Evolutionary conservation across 2,113 vertebrate genomes (phyloP).

Genomic region (Shinisaurus crocodilurus): DNA sequence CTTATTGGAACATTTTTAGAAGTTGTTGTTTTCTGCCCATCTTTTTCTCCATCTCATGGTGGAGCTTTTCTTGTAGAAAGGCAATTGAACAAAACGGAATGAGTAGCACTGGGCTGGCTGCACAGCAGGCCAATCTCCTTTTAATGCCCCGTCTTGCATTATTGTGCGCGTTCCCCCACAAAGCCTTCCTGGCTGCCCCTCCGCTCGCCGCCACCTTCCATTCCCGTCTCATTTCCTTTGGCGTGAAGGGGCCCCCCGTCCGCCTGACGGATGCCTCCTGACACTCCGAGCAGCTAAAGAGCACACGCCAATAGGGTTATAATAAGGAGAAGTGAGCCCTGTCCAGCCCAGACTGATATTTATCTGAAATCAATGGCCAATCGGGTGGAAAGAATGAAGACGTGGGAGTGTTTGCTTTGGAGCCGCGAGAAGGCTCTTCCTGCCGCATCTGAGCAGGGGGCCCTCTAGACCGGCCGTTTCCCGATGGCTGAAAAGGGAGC

Average conservation of each 20-base stretch:
- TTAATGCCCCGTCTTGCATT: too few relatives aligned
- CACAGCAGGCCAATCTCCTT: too few relatives aligned
- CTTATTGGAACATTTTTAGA: neutral
- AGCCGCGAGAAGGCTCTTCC: slow-evolving; percentile 60
- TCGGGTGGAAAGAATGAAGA: slow-evolving; percentile 77
- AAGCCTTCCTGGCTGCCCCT: neutral
- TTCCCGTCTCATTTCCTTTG: slow-evolving; percentile 70
- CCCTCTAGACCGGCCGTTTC: slow-evolving; percentile 48
- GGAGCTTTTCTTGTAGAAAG: neutral
- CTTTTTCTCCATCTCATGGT: neutral
- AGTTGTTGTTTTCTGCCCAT: neutral
- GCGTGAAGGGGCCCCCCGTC: slow-evolving; percentile 72
- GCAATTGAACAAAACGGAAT: neutral
- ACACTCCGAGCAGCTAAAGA: slow-evolving; percentile 75
- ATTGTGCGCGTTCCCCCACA: neutral
- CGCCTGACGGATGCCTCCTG: slow-evolving; percentile 76
- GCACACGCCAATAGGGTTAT: slow-evolving; percentile 78
- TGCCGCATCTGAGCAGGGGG: slow-evolving; percentile 55
- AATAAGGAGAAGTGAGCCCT: slow-evolving; percentile 78
- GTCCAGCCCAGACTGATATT: slow-evolving; percentile 69
- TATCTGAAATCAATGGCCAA: slow-evolving; percentile 79
- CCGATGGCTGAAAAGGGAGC: slow-evolving; percentile 63
- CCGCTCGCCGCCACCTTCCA: slow-evolving; percentile 25
- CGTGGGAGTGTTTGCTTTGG: slow-evolving; percentile 75
- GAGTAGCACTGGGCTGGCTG: too few relatives aligned